Base-by-base conservation (phyloP, 2,888 invertebrate genomes). In the Oxytorus armatus region DNA sequence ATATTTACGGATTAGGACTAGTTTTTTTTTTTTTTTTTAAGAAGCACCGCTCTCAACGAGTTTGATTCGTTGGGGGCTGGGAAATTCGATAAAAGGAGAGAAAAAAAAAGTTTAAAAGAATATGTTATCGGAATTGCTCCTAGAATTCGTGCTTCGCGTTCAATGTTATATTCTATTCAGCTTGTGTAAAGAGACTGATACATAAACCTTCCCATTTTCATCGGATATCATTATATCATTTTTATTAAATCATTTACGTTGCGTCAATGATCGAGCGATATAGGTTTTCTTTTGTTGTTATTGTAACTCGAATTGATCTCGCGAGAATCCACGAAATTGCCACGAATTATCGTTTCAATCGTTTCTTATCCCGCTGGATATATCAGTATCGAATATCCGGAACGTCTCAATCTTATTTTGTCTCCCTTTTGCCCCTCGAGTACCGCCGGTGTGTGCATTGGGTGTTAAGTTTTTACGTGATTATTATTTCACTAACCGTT, bases 181-280 rank as follows among this genome's bases (percentile, higher is more conserved):
- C 87, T 87, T 83, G 82, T 85, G 84, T 87, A 85, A 88, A 87
- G 87, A 88, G 87, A 88, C 88, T 88, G 88, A 88, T 82, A 84
- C 86, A 87, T 87, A 81, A 84, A 86, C 79, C 78, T 82, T 82
- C 81, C 77, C 77, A 68, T 68, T 44, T 79, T 82, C 81, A 78
- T 83, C 77, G 83, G 72, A 78, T 74, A 79, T 85, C 76, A 83
- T 83, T 79, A 76, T 85, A 83, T 85, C 83, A 81, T 82, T 81
- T 73, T 59, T 70, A 10, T 63, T 68, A 8, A 29, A 29, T 4
- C 18, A 21, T n/a, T 18, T 23, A 68, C 14, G 42, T 53, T 51
- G 23, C 23, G 39, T 53, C 25, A 16, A 55, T 55, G 42, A 63
- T 57, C 11, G 23, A 23, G n/a, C 7, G 47, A 69, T 65, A 11